Conservation (phyloP, 2,113 vertebrate species). For the Rhynchomys soricoides region DNA sequence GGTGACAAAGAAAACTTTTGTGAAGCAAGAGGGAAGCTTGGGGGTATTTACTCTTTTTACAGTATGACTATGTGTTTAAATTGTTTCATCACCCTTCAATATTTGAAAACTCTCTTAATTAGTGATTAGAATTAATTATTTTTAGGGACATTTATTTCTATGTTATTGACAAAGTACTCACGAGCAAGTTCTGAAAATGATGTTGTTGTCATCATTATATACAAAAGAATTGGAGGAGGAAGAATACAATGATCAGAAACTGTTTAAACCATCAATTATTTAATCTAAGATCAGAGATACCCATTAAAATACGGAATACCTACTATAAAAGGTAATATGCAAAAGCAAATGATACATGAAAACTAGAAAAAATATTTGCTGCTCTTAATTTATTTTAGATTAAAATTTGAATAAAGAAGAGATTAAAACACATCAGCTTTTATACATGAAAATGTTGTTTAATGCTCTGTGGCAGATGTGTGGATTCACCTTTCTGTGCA, state of each 20-base stretch:
- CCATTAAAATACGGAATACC: neutral
- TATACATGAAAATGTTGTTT: neutral
- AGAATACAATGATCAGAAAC: neutral
- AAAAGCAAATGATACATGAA: neutral
- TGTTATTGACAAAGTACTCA: neutral
- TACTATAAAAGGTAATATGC: neutral
- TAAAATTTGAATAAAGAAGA: neutral
- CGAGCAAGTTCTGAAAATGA: neutral
- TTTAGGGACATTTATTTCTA: neutral
- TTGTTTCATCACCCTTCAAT: neutral
- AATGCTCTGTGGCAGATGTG: neutral
- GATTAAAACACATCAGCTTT: neutral
- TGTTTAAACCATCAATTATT: neutral
- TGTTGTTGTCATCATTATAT: neutral
- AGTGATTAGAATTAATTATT: neutral
- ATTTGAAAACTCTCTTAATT: neutral
- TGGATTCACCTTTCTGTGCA: neutral
- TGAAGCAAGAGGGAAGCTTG: neutral
- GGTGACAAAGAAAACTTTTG: neutral
- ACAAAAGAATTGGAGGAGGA: accelerated
- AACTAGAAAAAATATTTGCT: neutral
- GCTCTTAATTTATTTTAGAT: conserved; percentile 13
- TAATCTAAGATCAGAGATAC: neutral
- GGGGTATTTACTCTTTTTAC: neutral
- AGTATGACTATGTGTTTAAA: neutral